Conservation (phyloP, 1,140 invertebrate species). For the Lucilia sericata region DNA sequence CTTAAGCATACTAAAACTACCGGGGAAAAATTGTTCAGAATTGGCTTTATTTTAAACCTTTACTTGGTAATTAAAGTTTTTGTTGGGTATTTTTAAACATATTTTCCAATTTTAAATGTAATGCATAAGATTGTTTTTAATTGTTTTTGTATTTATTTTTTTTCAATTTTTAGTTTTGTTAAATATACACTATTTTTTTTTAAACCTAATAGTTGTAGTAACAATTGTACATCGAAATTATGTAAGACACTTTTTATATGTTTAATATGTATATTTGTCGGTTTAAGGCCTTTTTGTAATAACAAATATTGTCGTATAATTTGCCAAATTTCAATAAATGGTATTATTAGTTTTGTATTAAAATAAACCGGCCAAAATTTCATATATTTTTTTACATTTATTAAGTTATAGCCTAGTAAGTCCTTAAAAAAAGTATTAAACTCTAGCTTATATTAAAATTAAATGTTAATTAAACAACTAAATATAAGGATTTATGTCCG, state of each 20-base stretch:
- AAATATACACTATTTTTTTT: background rate
- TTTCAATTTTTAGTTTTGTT: background rate
- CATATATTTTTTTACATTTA: background rate
- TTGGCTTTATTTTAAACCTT: no score
- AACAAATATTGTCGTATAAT: background rate
- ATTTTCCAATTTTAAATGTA: no score
- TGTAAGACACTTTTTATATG: background rate
- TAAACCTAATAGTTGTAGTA: background rate
- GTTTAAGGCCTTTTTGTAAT: background rate
- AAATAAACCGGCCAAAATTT: background rate
- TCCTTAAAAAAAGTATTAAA: background rate
- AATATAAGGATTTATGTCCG: background rate
- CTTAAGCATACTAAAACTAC: no score
- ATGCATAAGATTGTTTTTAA: no score
- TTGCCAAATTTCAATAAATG: background rate
- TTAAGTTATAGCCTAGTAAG: background rate
- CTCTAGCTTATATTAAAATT: background rate
- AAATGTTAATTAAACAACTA: background rate
- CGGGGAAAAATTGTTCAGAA: no score
- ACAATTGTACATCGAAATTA: background rate
- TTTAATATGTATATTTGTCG: background rate
- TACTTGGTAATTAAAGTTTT: no score
- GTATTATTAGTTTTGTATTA: background rate
- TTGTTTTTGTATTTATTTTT: no score
- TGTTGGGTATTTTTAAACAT: no score